Percentiles rank a stretch among this genome's conserved stretches.
Conservation (phyloP, 1,140 invertebrate species). For the Paracyclopina nana region DNA sequence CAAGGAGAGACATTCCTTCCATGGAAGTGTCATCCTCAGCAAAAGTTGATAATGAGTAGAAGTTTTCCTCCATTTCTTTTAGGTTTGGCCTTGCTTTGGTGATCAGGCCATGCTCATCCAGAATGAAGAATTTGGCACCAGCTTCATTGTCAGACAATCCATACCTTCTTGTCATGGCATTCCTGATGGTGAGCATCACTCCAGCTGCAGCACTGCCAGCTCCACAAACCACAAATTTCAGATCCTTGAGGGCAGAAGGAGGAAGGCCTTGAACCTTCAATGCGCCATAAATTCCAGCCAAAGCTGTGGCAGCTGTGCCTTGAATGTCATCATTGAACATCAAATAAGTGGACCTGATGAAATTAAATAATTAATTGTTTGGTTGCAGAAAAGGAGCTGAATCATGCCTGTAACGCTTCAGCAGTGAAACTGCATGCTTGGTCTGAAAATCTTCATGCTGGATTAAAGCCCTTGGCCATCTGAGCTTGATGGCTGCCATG, state of each 20-base stretch:
- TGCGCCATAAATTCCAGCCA: slow-evolving; percentile 10
- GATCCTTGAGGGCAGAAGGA: slow-evolving; percentile 7
- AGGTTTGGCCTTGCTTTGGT: slow-evolving; percentile 7
- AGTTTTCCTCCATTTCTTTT: slow-evolving; percentile 10
- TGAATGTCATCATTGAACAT: slow-evolving; percentile 17
- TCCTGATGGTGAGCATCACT: slow-evolving; percentile 7
- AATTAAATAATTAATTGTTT: slow-evolving; percentile 1
- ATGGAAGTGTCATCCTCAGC: slow-evolving; percentile 3
- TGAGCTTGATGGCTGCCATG: slow-evolving; percentile 10
- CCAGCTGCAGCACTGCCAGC: slow-evolving; percentile 11
- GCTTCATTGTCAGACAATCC: slow-evolving; percentile 10
- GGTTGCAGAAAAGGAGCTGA: neutral
- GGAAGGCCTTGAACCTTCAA: slow-evolving; percentile 5
- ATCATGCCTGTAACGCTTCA: neutral
- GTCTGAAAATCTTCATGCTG: slow-evolving; percentile 15
- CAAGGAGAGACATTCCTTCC: slow-evolving; percentile 6
- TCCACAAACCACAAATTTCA: slow-evolving; percentile 5
- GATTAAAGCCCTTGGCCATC: slow-evolving; percentile 13
- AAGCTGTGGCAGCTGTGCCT: slow-evolving; percentile 13
- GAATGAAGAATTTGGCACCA: slow-evolving; percentile 1
- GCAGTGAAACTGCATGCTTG: slow-evolving; percentile 5
- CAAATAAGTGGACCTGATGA: slow-evolving; percentile 1
- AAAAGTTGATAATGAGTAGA: slow-evolving; percentile 11
- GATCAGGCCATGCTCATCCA: slow-evolving; percentile 7
- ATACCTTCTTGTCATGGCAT: slow-evolving; percentile 15